These are phyloP conservation scores for Gasterosteus nipponicus DNA, from an alignment of 2,113 vertebrate species.

Conservation along the genomic window DNA sequence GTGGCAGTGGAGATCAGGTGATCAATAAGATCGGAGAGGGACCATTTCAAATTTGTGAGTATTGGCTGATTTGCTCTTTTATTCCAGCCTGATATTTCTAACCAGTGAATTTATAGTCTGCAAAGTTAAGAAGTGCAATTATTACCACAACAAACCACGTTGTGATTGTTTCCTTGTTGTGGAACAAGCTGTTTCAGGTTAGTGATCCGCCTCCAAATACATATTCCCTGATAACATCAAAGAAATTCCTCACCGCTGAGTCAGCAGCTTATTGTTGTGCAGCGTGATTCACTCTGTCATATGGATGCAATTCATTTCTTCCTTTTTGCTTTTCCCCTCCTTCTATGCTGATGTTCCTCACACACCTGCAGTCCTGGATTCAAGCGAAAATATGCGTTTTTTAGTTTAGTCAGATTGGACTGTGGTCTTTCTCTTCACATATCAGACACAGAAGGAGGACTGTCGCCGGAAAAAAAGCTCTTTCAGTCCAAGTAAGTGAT, in stretches of 20 bases:
- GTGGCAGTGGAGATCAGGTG: slow-evolving; percentile 17
- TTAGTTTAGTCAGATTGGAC: slow-evolving; percentile 15
- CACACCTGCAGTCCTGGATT: slow-evolving; percentile 26
- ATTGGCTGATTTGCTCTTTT: slow-evolving; percentile 31
- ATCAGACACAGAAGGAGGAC: background rate
- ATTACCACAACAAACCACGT: background rate
- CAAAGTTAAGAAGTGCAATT: slow-evolving; percentile 4
- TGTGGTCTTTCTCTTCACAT: slow-evolving; percentile 1
- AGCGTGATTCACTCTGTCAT: slow-evolving; percentile 27
- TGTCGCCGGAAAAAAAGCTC: background rate
- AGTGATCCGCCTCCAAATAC: slow-evolving; percentile 29
- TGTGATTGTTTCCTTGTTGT: background rate
- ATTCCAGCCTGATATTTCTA: slow-evolving; percentile 1
- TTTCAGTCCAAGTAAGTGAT: slow-evolving; percentile 8
- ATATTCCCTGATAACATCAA: slow-evolving; percentile 36
- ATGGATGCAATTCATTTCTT: slow-evolving; percentile 24
- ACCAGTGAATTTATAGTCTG: background rate
- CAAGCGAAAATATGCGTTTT: background rate
- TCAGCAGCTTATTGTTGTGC: slow-evolving; percentile 44
- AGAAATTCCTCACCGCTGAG: slow-evolving; percentile 51
- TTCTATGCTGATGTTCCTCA: slow-evolving; percentile 14
- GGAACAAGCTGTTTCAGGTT: slow-evolving; percentile 22
- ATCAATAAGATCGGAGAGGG: slow-evolving; percentile 18
- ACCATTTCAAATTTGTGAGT: slow-evolving; percentile 55
- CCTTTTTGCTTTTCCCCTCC: background rate